Base-by-base conservation (phyloP, 1,140 invertebrate species). In the Leptopilina clavipes region DNA sequence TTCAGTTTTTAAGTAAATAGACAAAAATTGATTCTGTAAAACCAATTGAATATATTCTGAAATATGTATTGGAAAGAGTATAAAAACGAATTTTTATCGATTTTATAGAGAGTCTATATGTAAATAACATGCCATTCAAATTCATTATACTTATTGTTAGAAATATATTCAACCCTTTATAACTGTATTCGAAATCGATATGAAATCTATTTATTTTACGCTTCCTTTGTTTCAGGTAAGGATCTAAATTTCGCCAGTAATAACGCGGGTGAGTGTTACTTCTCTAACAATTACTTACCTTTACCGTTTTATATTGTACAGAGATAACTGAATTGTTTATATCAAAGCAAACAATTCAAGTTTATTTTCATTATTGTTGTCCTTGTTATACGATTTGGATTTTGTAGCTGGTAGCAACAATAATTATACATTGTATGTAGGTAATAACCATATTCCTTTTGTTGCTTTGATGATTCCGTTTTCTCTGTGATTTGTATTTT, bases 181-280 rank as follows among this genome's bases (percentile, higher is more conserved):
- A 45, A 12, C 75, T 18, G 17, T 76, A 77, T 79, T 70, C 43
- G 65, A 77, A 72, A 83, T 84, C 79, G 77, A 83, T 83, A 72
- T 77, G 43, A 12, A 40, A 48, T 52, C 37, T 70, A 14, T 25
- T 73, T 44, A 65, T 72, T 70, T 52, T 72, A 52, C 45, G 3
- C 22, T 81, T 84, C 76, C 71, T 83, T 54, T 86, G 83, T 90
- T 90, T 56, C 85, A 90, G 89, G 89, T 89, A 90, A 90, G 89
- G 89, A 90, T 89, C 86, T 85, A 86, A 89, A 86, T 90, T 90
- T 86, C 86, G 83, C 86, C 84, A 89, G 86, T 90, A 90, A 89
- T 87, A 87, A 86, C 76, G 86, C 86, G 82, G 89, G 89, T 90
- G 88, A 90, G 89, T 90, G 85, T 87, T 85, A 81, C 78, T 83